phyloP scores from a whole-genome alignment of 2,797 vertebrate species.

The Gymnocypris eckloni region DNA sequence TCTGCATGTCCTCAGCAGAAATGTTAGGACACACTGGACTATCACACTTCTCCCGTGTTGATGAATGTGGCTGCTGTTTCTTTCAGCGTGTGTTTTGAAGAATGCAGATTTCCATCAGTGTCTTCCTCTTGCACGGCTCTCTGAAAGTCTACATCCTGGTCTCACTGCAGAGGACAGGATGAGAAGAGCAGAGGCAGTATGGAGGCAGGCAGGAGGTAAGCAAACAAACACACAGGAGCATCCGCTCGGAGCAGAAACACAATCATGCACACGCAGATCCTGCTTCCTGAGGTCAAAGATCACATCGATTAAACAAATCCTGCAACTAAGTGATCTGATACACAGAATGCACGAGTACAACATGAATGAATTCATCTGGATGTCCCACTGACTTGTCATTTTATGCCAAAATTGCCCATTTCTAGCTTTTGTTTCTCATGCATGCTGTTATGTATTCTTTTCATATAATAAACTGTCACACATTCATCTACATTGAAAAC shows the following conservation, averaged over 20 bases:
- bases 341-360: neutral
- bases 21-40: neutral
- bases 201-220: slow-evolving; percentile 42
- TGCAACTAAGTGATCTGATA: neutral
- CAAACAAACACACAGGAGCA: neutral
- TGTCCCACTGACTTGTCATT: no score
- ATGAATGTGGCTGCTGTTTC: slow-evolving; percentile 23
- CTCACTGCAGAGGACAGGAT: slow-evolving; percentile 26
- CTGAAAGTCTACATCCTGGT: slow-evolving; percentile 37
- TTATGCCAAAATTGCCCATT: no score
- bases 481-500: neutral
- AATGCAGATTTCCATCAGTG: slow-evolving; percentile 37
- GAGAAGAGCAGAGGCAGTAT: slow-evolving; percentile 9
- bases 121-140: slow-evolving; percentile 36
- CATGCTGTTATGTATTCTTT: no score
- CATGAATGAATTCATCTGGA: neutral
- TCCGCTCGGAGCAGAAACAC: neutral
- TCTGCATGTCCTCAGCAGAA: neutral
- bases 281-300: neutral
- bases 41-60: neutral
- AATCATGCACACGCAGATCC: neutral
- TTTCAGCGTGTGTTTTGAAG: slow-evolving; percentile 6
- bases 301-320: neutral
- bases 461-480: slow-evolving; percentile 1
- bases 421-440: neutral